Evolutionary conservation across 1,140 invertebrate genomes (phyloP), one percentile per base, ranked within the genome.

Genomic region (Archivesica marissinica): DNA sequence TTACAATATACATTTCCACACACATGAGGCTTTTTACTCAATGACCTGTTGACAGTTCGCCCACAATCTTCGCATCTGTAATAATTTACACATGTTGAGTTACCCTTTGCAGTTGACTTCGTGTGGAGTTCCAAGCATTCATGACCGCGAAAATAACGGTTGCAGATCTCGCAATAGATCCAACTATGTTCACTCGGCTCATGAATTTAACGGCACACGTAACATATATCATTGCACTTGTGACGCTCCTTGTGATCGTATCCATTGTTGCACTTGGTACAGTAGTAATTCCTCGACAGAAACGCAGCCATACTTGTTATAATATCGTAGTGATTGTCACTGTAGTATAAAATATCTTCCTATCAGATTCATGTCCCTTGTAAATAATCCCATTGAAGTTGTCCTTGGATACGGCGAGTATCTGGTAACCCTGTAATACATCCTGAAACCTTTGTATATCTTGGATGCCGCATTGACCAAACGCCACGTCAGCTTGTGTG

Each of bases 301-400:
- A 77, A 85, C 30, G 59, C 59, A 50, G 75, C 11, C 70, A 77
- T 77, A 9, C 7, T 44, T 2, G 68, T 75, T 11, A 87, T 87
- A 47, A 87, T 70, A 25, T 78, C 75, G 38, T 64, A 78, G 41
- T 78, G 56, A n/a, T n/a, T n/a, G n/a, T n/a, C n/a, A n/a, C n/a
- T n/a, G 41, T 70, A 44, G 52, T 82, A 85, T 6, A 77, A 33
- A 77, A 33, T 28, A 77, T 39, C 33, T 35, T 56, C 20, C 59
- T 77, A 25, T 35, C 74, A 6, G 28, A 2, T 28, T 54, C 74
- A 44, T 1, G 25, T 54, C 25, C 74, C 13, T 9, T 44, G 33
- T 56, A 77, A 7, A 74, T 47, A 15, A 74, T 30, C 23, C 44
- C 44, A 17, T 47, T 47, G 33, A 74, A 74, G 11, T 54, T 50